Base-by-base conservation (phyloP, 2,797 vertebrate genomes). In the Schizopygopsis malacanthus region DNA sequence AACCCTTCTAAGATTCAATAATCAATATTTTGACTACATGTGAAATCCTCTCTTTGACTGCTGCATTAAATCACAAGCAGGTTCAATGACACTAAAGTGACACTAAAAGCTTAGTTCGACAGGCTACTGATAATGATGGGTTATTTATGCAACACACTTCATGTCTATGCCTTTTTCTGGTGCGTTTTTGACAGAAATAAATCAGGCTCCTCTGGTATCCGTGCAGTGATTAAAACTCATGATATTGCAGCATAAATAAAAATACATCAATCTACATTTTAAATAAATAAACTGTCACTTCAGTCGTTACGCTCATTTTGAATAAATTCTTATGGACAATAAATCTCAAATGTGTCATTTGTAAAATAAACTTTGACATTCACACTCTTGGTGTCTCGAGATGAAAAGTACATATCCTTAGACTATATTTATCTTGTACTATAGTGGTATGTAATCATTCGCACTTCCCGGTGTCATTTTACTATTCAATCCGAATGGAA, bases 351-450 rank as follows among this genome's bases (percentile, higher is more conserved):
- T 45, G 37, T 43, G 22, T 70, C 9, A 41, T 83, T 16, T 81
- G 28, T 37, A 11, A 52, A 81, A 28, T n/a, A 43, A 71, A 39
- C 47, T 69, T 67, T 50, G 82, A 52, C 82, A 75, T 25, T 52
- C 28, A 67, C 47, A 77, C 61, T 28, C 16, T 67, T 9, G 47
- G 10, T 39, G 20, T 56, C 47, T 69, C 1, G 4, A 84, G 33
- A 56, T 67, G 5, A 84, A 76, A 65, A 54, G 73, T 33, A 22
- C 22, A 67, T 5, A 69, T 45, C 41, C 20, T 9, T 79, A 45
- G 33, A 73, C 79, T 79, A 79, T 79, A 75, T 69, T 81, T 77
- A 79, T 63, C 28, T 61, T 18, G 16, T 63, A 45, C 10, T 43
- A 47, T 67, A 56, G 12, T 50, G 25, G 41, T 39, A 45, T 81